A percentile compares a stretch with the other conserved stretches of the same genome.
Evolutionary conservation across 2,888 invertebrate genomes (phyloP).

Genomic region (Octodonta nipae): DNA sequence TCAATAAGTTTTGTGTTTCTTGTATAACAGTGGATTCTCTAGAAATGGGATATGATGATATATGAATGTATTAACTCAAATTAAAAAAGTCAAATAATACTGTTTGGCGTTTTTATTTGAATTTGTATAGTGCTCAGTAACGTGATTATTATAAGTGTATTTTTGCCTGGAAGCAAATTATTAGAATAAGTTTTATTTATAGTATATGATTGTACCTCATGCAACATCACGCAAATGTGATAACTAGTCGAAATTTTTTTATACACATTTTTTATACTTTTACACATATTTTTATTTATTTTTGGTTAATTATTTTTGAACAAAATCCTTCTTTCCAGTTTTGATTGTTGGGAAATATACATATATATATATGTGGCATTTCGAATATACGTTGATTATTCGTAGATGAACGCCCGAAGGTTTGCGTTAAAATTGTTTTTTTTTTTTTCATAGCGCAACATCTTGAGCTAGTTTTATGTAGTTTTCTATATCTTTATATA

Average conservation of each 20-base stretch:
- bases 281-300: constrained; percentile 22
- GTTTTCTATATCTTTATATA: constrained; percentile 32
- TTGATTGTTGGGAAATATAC: background rate
- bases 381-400: constrained; percentile 14
- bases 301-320: constrained; percentile 1
- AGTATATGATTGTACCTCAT: constrained; percentile 20
- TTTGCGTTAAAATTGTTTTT: constrained; percentile 1
- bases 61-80: too few relatives aligned
- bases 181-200: constrained; percentile 10
- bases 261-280: constrained; percentile 21
- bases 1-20: too few relatives aligned
- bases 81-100: too few relatives aligned
- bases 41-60: too few relatives aligned
- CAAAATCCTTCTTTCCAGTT: constrained; percentile 19
- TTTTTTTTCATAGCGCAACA: constrained; percentile 6
- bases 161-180: too few relatives aligned
- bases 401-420: constrained; percentile 9
- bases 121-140: too few relatives aligned
- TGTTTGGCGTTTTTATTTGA: too few relatives aligned
- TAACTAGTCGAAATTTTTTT: constrained; percentile 25
- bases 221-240: constrained; percentile 19
- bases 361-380: constrained; percentile 12
- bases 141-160: too few relatives aligned
- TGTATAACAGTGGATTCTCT: too few relatives aligned
- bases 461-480: constrained; percentile 30